A percentile compares a stretch with the other conserved stretches of the same genome.
Evolutionary conservation across 2,888 invertebrate species (phyloP).

Genomic region (Drosophila mimetica): DNA sequence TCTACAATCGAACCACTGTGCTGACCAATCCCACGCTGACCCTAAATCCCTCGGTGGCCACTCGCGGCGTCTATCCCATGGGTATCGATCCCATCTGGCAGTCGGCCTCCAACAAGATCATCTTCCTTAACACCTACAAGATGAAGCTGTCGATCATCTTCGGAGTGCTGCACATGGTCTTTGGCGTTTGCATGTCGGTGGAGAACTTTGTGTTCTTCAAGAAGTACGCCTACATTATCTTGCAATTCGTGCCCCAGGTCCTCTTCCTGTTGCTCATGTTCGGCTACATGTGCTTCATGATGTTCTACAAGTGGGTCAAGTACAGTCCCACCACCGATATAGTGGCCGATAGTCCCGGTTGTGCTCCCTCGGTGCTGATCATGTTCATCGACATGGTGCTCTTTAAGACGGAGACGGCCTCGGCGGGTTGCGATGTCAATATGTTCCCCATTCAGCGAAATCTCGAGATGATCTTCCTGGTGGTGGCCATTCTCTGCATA

Average conservation of each 20-base stretch:
- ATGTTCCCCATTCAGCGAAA: slow-evolving; percentile 89
- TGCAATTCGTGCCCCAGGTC: slow-evolving; percentile 96
- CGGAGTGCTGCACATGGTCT: slow-evolving; percentile 96
- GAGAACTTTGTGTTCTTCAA: slow-evolving; percentile 91
- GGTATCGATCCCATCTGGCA: slow-evolving; percentile 93
- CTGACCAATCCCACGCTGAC: slow-evolving; percentile 85
- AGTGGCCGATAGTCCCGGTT: slow-evolving; percentile 83
- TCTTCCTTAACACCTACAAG: slow-evolving; percentile 96
- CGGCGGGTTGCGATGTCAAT: slow-evolving; percentile 85
- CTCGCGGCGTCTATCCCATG: slow-evolving; percentile 87
- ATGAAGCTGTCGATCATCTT: slow-evolving; percentile 98
- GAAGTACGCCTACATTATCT: slow-evolving; percentile 88
- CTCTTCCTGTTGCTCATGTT: slow-evolving; percentile 93
- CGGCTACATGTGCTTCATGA: slow-evolving; percentile 94
- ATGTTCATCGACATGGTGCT: slow-evolving; percentile 92
- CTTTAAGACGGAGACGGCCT: slow-evolving; percentile 85
- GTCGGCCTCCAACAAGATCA: slow-evolving; percentile 93
- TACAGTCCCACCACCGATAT: slow-evolving; percentile 86
- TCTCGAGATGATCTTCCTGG: slow-evolving; percentile 91
- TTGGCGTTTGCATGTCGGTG: slow-evolving; percentile 93
- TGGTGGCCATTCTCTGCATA: slow-evolving; percentile 92
- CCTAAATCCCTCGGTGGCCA: slow-evolving; percentile 87
- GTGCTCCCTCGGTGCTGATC: slow-evolving; percentile 90
- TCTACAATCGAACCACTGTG: slow-evolving; percentile 86
- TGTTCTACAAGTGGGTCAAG: slow-evolving; percentile 95